Evolutionary conservation across 2,113 vertebrate genomes (phyloP).

Genomic region (Lamprologus ornatipinnis): DNA sequence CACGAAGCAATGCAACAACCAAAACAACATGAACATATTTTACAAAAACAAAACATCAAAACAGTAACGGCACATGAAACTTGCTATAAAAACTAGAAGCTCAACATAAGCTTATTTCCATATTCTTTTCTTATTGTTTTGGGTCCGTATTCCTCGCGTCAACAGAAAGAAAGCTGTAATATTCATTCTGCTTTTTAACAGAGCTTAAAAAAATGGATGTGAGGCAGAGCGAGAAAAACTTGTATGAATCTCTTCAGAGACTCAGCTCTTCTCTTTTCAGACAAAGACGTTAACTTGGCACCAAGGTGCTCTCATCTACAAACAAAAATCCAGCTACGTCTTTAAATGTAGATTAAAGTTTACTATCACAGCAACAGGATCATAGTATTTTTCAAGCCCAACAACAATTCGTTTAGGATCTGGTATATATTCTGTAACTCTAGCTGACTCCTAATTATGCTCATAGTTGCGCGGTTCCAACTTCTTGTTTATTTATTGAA

Average conservation of each 20-base stretch:
- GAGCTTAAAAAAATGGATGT: background rate
- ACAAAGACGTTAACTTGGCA: background rate
- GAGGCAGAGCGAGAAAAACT: background rate
- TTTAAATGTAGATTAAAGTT: background rate
- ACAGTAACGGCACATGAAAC: background rate
- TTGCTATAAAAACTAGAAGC: background rate
- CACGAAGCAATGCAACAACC: background rate
- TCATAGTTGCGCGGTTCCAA: background rate
- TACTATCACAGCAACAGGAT: background rate
- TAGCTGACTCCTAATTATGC: background rate
- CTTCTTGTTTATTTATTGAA: constrained; percentile 2
- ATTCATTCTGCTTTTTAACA: background rate
- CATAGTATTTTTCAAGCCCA: background rate
- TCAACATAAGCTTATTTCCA: background rate
- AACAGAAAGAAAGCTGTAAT: background rate
- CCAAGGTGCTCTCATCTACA: background rate
- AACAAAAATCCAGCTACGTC: background rate
- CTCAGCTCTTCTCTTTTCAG: background rate
- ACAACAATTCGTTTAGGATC: background rate
- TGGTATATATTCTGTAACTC: background rate
- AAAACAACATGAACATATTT: background rate
- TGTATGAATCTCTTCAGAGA: background rate
- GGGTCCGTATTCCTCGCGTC: background rate
- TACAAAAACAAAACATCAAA: background rate
- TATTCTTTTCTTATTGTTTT: background rate